Evolutionary conservation across 1,140 invertebrate genomes (phyloP).

Genomic region (Danaus melanippus): DNA sequence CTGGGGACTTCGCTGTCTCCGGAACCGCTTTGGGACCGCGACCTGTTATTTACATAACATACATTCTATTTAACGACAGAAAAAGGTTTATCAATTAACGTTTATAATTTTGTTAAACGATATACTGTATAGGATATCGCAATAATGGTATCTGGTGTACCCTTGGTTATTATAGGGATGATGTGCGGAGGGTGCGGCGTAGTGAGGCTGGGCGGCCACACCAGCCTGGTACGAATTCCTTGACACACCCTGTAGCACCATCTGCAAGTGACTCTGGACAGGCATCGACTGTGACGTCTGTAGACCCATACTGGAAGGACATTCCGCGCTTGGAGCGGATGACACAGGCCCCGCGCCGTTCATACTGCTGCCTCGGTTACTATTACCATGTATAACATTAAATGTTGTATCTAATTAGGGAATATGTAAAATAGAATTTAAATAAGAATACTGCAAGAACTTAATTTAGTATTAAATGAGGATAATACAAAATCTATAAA

Average conservation of each 20-base stretch:
- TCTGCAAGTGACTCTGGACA: constrained; percentile 56
- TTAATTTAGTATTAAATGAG: too few relatives aligned
- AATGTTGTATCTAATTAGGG: neutral
- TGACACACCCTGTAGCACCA: constrained; percentile 55
- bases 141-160: too few relatives aligned
- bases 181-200: constrained; percentile 35
- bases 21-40: neutral
- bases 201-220: constrained; percentile 38
- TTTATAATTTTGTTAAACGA: neutral
- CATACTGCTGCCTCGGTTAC: constrained; percentile 39
- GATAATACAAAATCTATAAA: too few relatives aligned
- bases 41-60: too few relatives aligned
- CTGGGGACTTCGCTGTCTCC: constrained; percentile 59
- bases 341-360: constrained; percentile 34
- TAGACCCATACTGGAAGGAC: constrained; percentile 9
- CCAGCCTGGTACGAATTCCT: constrained; percentile 39
- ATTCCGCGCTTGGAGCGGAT: constrained; percentile 18
- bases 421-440: too few relatives aligned
- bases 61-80: too few relatives aligned
- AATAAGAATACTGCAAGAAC: too few relatives aligned
- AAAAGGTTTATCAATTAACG: too few relatives aligned
- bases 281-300: constrained; percentile 17
- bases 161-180: constrained; percentile 39
- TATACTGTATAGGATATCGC: neutral
- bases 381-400: constrained; percentile 1